phyloP scores from a whole-genome alignment of 2,113 vertebrate genomes.

The Isurus oxyrinchus region DNA sequence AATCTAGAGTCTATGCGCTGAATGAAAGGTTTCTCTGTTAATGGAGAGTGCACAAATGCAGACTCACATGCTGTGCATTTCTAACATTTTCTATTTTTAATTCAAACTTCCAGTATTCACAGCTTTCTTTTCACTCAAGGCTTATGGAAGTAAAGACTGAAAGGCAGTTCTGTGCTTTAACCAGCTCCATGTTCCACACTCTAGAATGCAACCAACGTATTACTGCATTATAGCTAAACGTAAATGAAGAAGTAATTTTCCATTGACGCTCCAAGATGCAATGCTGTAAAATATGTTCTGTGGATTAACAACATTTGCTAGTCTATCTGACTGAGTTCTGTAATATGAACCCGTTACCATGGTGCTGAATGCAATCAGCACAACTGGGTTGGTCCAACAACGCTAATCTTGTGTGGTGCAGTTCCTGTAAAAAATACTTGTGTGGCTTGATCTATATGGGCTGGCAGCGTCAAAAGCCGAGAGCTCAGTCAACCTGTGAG shows the following conservation, averaged over 20 bases:
- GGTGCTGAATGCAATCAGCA: neutral
- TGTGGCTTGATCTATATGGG: neutral
- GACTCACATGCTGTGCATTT: neutral
- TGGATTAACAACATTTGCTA: neutral
- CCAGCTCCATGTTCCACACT: neutral
- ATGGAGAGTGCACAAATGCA: neutral
- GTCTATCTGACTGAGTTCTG: neutral
- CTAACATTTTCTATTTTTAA: neutral
- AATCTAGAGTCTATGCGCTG: neutral
- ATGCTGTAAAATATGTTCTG: neutral
- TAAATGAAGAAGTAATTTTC: neutral
- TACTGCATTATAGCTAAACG: neutral
- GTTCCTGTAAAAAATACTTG: neutral
- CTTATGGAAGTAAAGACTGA: neutral
- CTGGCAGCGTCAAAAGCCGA: neutral
- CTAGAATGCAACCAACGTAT: neutral
- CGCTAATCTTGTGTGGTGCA: neutral
- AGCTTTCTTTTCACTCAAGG: neutral
- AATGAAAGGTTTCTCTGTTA: neutral
- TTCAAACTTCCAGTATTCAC: neutral
- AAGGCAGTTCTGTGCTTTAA: neutral
- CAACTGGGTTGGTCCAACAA: neutral
- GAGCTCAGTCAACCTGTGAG: neutral
- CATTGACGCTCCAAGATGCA: neutral
- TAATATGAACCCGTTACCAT: neutral